These are phyloP conservation scores for Takifugu ocellatus DNA, from an alignment of 2,797 vertebrate genomes.

Conservation along the genomic window DNA sequence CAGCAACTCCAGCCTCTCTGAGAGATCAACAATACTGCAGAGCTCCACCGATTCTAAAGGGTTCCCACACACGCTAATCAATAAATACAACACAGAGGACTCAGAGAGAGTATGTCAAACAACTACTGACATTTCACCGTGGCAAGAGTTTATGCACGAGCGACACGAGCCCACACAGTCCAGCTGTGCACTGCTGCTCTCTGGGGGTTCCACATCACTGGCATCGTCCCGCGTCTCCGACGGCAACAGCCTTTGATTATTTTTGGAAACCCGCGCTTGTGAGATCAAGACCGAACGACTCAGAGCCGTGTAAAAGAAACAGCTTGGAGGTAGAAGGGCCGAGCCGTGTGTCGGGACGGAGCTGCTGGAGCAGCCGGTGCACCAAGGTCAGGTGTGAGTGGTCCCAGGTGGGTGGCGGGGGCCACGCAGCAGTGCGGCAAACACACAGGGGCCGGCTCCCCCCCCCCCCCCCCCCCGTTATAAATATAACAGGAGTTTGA, in stretches of 20 bases:
- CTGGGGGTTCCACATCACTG: too few relatives aligned
- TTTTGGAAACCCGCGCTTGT: too few relatives aligned
- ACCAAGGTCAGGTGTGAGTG: conserved; percentile 59
- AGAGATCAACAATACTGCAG: conserved; percentile 26
- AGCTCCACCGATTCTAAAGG: conserved; percentile 21
- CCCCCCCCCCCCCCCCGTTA: conserved; percentile 33
- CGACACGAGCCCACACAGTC: not conserved
- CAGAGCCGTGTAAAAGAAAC: not conserved
- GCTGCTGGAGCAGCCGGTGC: conserved; percentile 49
- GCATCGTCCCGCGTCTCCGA: too few relatives aligned
- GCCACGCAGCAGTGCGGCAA: conserved; percentile 35
- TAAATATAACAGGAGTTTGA: conserved; percentile 67
- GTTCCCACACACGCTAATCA: conserved; percentile 38
- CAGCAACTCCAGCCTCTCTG: conserved; percentile 24
- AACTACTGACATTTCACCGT: not conserved
- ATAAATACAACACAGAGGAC: conserved; percentile 24
- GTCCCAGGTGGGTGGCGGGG: conserved; percentile 44
- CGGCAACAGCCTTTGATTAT: too few relatives aligned
- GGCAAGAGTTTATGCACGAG: too few relatives aligned
- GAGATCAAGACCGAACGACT: too few relatives aligned
- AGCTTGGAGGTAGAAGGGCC: too few relatives aligned
- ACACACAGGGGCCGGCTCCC: conserved; percentile 37
- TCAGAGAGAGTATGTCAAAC: conserved; percentile 15
- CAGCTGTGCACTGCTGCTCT: too few relatives aligned
- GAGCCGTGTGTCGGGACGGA: not conserved